Percentiles rank a stretch among this genome's conserved stretches.
Evolutionary conservation across 2,888 invertebrate genomes (phyloP).

Genomic region (Eutolmus rufibarbis): DNA sequence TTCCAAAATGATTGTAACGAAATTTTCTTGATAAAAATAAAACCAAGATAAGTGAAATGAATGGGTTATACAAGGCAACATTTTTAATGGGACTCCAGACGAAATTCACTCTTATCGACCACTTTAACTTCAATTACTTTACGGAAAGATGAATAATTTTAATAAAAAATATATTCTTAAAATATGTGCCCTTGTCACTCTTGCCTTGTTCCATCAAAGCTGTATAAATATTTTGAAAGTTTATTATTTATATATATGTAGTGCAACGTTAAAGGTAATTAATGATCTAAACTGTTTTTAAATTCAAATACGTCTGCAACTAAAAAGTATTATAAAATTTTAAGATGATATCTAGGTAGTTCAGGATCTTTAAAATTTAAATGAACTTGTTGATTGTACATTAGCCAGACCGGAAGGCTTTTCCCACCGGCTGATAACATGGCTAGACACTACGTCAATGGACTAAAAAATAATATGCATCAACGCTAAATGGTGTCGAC

Average conservation of each 20-base stretch:
- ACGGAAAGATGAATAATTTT: background rate
- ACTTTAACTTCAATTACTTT: background rate
- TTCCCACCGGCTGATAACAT: background rate
- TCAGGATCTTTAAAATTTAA: background rate
- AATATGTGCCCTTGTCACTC: background rate
- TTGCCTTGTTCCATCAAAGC: background rate
- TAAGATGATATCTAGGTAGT: background rate
- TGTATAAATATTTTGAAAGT: background rate
- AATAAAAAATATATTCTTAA: background rate
- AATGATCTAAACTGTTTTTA: background rate
- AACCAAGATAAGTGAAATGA: background rate
- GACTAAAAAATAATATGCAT: background rate
- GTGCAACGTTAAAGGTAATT: background rate
- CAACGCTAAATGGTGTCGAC: background rate
- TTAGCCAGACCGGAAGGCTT: background rate
- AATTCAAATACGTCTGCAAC: background rate
- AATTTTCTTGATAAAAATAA: background rate
- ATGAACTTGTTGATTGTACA: background rate
- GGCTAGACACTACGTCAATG: background rate
- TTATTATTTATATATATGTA: too few relatives aligned
- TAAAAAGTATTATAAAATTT: background rate
- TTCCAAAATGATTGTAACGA: background rate
- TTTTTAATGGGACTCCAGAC: background rate
- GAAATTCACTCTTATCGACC: background rate
- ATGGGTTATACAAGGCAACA: background rate